Conservation (phyloP, 2,113 vertebrate species). For the Pachypanchax playfairii region DNA sequence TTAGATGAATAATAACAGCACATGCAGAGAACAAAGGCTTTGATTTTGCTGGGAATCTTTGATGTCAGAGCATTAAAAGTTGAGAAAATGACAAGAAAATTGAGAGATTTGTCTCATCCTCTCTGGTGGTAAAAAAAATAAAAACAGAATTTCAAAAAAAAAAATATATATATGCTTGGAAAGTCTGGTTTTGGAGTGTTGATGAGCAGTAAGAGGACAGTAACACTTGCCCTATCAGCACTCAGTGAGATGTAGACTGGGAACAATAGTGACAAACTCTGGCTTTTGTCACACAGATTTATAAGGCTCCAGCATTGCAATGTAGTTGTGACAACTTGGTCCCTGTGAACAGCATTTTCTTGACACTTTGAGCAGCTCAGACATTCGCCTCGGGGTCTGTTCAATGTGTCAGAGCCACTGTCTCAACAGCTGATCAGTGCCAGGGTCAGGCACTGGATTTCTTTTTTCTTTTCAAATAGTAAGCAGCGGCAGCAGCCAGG, state of each 20-base stretch:
- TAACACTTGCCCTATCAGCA: constrained; percentile 3
- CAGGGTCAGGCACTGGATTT: constrained; percentile 23
- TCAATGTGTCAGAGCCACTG: constrained; percentile 39
- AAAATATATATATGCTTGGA: background rate
- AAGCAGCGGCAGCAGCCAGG: constrained; percentile 4
- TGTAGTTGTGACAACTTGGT: constrained; percentile 66
- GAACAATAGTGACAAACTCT: constrained; percentile 30
- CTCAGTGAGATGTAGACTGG: constrained; percentile 30
- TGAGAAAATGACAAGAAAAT: constrained; percentile 26
- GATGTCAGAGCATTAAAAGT: constrained; percentile 25
- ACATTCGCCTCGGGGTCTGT: constrained; percentile 51
- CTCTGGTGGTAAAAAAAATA: background rate
- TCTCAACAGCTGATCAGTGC: constrained; percentile 46
- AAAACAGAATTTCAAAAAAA: background rate
- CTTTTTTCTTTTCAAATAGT: constrained; percentile 21
- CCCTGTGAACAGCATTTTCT: constrained; percentile 53
- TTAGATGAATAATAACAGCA: constrained; percentile 29
- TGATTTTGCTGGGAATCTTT: constrained; percentile 41
- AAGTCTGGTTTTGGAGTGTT: constrained; percentile 5
- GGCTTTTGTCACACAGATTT: constrained; percentile 41
- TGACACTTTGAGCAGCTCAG: constrained; percentile 54
- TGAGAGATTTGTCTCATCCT: constrained; percentile 40
- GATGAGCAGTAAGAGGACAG: background rate
- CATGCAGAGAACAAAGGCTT: constrained; percentile 38
- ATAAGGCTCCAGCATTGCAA: constrained; percentile 37